These are phyloP conservation scores for Phoebastria nigripes DNA, from an alignment of 2,797 vertebrate genomes.

Conservation along the genomic window DNA sequence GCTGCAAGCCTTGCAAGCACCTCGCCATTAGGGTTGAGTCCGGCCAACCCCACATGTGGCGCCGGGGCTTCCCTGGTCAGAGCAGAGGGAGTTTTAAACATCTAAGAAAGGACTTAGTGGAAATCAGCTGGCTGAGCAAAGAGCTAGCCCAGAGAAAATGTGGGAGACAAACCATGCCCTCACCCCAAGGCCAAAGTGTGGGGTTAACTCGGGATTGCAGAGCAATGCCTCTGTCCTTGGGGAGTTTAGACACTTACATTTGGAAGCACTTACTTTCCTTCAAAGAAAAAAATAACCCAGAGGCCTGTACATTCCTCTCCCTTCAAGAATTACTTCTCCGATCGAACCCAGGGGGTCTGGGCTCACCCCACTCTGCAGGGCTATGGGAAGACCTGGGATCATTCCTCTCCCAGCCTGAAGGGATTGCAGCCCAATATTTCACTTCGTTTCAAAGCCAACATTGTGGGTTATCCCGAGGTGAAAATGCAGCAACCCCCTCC, in stretches of 20 bases:
- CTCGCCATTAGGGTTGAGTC: neutral
- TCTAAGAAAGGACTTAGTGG: neutral
- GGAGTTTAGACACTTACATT: constrained; percentile 14
- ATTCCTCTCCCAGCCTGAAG: neutral
- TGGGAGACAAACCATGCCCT: constrained; percentile 20
- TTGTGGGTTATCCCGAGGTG: neutral
- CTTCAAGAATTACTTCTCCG: constrained; percentile 19
- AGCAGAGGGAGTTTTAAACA: neutral
- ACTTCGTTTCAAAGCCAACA: neutral
- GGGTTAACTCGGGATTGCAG: neutral
- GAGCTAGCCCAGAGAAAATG: neutral
- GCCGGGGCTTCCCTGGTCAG: neutral
- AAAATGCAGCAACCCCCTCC: neutral
- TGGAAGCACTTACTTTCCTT: constrained; percentile 50
- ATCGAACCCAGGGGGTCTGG: neutral
- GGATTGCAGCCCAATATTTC: neutral
- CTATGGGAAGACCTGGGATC: neutral
- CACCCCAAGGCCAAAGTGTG: constrained; percentile 4
- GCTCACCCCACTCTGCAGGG: neutral
- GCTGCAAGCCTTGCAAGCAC: neutral
- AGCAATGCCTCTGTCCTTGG: neutral
- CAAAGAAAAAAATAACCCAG: constrained; percentile 20
- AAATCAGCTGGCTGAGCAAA: neutral
- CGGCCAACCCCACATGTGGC: neutral
- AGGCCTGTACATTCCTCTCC: constrained; percentile 1